These are phyloP conservation scores for Hestina assimilis DNA, from an alignment of 1,140 invertebrate genomes.

Conservation along the genomic window DNA sequence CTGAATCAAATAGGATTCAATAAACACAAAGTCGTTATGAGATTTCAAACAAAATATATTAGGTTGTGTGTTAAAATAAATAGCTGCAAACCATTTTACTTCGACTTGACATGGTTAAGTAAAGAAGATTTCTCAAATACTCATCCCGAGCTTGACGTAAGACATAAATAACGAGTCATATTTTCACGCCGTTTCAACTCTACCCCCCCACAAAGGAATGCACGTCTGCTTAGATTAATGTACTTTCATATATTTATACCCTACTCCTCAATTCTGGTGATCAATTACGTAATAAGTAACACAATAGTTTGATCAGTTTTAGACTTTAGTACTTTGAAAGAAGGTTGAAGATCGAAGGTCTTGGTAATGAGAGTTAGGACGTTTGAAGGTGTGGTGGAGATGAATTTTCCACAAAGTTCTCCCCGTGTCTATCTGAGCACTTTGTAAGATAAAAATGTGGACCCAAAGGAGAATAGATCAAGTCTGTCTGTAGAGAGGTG, in stretches of 20 bases:
- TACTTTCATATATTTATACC: slow-evolving; percentile 74
- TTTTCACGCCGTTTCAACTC: slow-evolving; percentile 75
- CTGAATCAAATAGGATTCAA: no score
- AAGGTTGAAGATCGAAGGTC: slow-evolving; percentile 20
- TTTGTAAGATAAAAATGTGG: slow-evolving; percentile 77
- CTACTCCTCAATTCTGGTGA: slow-evolving; percentile 41
- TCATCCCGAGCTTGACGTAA: slow-evolving; percentile 47
- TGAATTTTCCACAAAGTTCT: slow-evolving; percentile 73
- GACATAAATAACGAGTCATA: slow-evolving; percentile 74
- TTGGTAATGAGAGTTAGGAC: slow-evolving; percentile 13
- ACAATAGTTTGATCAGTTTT: slow-evolving; percentile 5
- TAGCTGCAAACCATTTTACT: slow-evolving; percentile 23
- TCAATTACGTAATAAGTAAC: slow-evolving; percentile 32
- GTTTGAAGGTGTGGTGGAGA: slow-evolving; percentile 26
- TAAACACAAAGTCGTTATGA: background rate
- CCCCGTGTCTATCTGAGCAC: slow-evolving; percentile 72
- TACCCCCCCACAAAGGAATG: slow-evolving; percentile 65
- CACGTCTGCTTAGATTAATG: slow-evolving; percentile 74
- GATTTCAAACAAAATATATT: background rate
- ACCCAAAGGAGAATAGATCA: slow-evolving; percentile 72
- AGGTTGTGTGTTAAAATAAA: slow-evolving; percentile 16
- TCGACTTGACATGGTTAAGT: slow-evolving; percentile 20
- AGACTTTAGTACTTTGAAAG: slow-evolving; percentile 10
- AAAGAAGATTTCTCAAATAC: slow-evolving; percentile 33
- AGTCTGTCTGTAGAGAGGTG: slow-evolving; percentile 52